Conservation (phyloP, 2,797 vertebrate genomes). For the Falco novaeseelandiae region DNA sequence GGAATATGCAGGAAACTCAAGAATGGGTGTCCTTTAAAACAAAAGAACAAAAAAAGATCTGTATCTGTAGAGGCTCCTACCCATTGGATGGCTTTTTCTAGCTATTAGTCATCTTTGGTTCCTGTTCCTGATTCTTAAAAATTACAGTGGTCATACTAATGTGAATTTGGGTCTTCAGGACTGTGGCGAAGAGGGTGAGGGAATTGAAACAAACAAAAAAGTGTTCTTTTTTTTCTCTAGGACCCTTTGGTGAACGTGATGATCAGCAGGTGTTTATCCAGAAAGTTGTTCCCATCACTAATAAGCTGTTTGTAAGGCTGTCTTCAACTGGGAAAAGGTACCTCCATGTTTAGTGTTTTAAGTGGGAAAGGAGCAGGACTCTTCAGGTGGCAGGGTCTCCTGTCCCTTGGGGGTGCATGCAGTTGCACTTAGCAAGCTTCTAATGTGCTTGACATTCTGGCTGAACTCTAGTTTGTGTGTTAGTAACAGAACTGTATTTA, state of each 20-base stretch:
- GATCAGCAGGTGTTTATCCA: constrained; percentile 99
- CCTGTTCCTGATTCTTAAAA: not conserved
- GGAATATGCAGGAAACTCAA: not conserved
- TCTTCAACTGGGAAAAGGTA: constrained; percentile 98
- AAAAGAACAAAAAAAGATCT: not conserved
- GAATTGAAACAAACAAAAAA: not conserved
- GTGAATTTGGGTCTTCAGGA: not conserved
- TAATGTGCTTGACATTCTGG: not conserved
- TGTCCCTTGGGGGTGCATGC: not conserved
- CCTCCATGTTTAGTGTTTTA: not conserved
- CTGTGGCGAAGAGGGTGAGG: not conserved
- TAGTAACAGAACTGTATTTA: not conserved
- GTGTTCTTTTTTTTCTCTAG: constrained; percentile 68
- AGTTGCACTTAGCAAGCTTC: not conserved
- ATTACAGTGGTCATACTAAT: not conserved
- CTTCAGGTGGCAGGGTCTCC: not conserved
- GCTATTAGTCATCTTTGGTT: not conserved
- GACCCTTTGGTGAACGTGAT: constrained; percentile 96
- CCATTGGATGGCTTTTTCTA: not conserved
- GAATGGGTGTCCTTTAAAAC: not conserved
- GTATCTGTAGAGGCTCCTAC: not conserved
- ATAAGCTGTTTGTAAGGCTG: constrained; percentile 94
- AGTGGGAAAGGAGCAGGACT: not conserved
- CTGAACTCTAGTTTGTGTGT: not conserved
- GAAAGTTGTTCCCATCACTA: constrained; percentile 97